These are phyloP conservation scores for Mustela nigripes DNA, from an alignment of 2,113 vertebrate genomes.

Conservation along the genomic window DNA sequence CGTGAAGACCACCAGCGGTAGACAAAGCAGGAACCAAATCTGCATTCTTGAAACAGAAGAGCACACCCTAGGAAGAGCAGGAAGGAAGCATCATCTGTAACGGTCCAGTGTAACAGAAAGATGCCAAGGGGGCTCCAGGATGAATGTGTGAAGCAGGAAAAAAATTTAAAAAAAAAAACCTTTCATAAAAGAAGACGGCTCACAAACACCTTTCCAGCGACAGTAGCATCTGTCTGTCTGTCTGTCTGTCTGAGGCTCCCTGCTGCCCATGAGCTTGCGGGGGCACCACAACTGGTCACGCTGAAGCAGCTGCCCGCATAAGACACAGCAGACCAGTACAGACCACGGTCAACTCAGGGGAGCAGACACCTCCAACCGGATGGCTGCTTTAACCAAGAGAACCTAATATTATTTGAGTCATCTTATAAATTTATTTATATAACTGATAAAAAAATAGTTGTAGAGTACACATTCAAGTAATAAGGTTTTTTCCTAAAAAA, in stretches of 20 bases:
- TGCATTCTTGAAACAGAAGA: not conserved
- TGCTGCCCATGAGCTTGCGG: not conserved
- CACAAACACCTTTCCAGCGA: not conserved
- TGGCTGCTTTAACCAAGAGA: not conserved
- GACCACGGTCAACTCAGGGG: not conserved
- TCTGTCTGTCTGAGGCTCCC: not conserved
- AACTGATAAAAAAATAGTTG: not conserved
- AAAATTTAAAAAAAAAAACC: not conserved
- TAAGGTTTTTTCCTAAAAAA: not conserved
- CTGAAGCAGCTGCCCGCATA: not conserved
- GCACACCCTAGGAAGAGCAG: not conserved
- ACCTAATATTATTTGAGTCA: not conserved
- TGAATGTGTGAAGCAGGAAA: not conserved
- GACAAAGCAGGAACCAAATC: not conserved
- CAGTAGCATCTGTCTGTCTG: not conserved
- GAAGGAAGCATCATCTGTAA: not conserved
- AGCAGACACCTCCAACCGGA: too few relatives aligned
- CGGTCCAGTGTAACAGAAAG: not conserved
- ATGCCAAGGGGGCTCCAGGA: not conserved
- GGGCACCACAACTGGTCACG: too few relatives aligned
- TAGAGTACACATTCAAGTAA: not conserved
- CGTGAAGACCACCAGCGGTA: not conserved
- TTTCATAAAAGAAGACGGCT: not conserved
- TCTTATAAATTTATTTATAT: not conserved
- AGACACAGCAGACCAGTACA: accelerated